Evolutionary conservation across 2,113 vertebrate genomes (phyloP), one percentile per base, ranked within the genome.

Genomic region (Felis chaus): DNA sequence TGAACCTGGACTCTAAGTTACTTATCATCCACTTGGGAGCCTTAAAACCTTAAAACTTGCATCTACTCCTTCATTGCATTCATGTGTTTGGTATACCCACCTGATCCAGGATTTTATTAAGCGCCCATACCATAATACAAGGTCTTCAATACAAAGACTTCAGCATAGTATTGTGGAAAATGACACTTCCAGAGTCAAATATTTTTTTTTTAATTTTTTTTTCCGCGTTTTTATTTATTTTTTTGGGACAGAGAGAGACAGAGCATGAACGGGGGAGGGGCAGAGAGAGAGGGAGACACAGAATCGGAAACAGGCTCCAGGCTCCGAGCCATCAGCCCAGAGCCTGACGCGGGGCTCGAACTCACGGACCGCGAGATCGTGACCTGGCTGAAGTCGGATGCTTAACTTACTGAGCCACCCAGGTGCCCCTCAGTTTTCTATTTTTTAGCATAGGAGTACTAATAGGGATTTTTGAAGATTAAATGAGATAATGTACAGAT

Each of bases 21-120:
- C 13, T 73, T 48, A 36, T 73, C 41, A 79, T 61, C 4, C 25
- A 50, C 71, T 86, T 36, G 45, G 14, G 36, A 87, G 4, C 33
- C 69, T 79, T 69, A 45, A 41, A 69, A 68, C 36, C 41, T 76
- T 76, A 81, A 81, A 63, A 82, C n/a, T 91, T 25, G 25, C 31
- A 95, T 31, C 33, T 2, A 73, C 2, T 63, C 29, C 57, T 76
- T 68, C 21, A 69, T 61, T 87, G 41, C 23, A 87, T 36, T 82
- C 57, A 92, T 68, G 21, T 73, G 82, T 95, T 89, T 85, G 31
- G 0, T 88, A 69, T 14, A 55, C 0, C 4, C 8, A 39, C 4
- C n/a, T 78, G 7, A 88, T 82, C 73, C 78, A 71, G 8, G 7
- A 73, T 82, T 95, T 93, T 76, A 76, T 73, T 95, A 89, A 93